phyloP scores from a whole-genome alignment of 2,888 invertebrate genomes.

The Zhengitettix transpicula region DNA sequence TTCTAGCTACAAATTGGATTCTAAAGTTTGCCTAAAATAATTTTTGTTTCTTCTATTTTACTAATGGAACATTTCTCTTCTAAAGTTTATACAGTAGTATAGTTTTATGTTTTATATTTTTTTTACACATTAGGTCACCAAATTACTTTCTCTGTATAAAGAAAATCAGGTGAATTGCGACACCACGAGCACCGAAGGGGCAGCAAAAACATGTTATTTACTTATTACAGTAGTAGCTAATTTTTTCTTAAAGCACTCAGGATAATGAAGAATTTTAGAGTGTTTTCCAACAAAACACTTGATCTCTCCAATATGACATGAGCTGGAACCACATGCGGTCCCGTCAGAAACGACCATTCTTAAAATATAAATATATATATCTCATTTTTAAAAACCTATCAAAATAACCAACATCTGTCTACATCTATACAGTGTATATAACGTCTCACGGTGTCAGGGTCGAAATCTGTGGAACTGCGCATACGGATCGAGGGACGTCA shows the following conservation, averaged over 20 bases:
- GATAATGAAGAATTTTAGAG: slow-evolving; percentile 10
- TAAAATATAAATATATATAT: slow-evolving; percentile 1
- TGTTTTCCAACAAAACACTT: slow-evolving; percentile 9
- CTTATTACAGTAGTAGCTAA: slow-evolving; percentile 2
- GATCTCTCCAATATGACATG: not conserved
- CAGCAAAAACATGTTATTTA: slow-evolving; percentile 9
- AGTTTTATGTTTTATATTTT: not conserved
- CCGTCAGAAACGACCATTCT: not conserved
- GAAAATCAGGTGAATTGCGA: not conserved
- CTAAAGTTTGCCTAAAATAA: too few relatives aligned
- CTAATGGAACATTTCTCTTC: not conserved
- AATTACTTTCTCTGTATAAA: too few relatives aligned
- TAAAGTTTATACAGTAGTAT: not conserved
- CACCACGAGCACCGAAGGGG: slow-evolving; percentile 9
- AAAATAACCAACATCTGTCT: slow-evolving; percentile 11
- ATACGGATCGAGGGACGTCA: not conserved
- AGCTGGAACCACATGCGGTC: too few relatives aligned
- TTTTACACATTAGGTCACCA: too few relatives aligned
- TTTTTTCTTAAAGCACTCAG: slow-evolving; percentile 10
- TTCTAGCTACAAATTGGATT: too few relatives aligned
- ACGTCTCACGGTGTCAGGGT: slow-evolving; percentile 5
- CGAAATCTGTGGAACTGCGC: slow-evolving; percentile 2
- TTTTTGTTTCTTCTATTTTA: not conserved
- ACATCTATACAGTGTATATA: slow-evolving; percentile 9
- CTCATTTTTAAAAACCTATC: slow-evolving; percentile 10